Evolutionary conservation across 1,140 invertebrate genomes (phyloP), one percentile per base, ranked within the genome.

Genomic region (Lucilia cuprina): DNA sequence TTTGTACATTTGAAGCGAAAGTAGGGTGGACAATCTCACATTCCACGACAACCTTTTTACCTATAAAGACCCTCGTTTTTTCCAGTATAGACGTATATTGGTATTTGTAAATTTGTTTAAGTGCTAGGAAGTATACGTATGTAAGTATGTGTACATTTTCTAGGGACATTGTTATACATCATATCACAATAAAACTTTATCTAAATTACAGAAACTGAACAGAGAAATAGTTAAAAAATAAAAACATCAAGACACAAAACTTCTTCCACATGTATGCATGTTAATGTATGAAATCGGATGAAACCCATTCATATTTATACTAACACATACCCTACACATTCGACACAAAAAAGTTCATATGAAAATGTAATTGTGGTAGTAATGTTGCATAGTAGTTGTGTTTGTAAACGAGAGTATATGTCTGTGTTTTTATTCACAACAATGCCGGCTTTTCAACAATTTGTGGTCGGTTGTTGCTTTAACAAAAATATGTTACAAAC

Each of bases 381-480:
- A 60, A 70, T 70, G n/a, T 70, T 60, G n/a, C 14, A 60, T 14
- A n/a, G 14, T 60, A 60, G 14, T 60, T 60, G 5, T 60, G 55
- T 60, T 60, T 41, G 41, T 10, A 8, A 0, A 10, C 5, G 50
- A 10, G 50, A 12, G 50, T 55, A 12, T 55, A 14, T 47, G 74
- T 77, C 4, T 77, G 74, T 80, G 41, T 80, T 77, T 30, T 78
- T 21, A 47, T 80, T 80, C 77, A 80, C 77, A 80, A 80, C 77
- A 80, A 80, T 80, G 25, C 77, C 41, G 77, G 77, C 77, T 80
- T 80, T 80, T 80, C 77, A 80, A 80, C 77, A 80, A 80, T 80
- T 80, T 80, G 77, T 80, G 77, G 77, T 80, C 41, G 41, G 77
- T 80, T 80, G 77, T 80, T 80, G 77, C 41, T 80, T 80, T 80